phyloP scores from a whole-genome alignment of 2,888 invertebrate genomes.

The Ichneumoninae sp. region DNA sequence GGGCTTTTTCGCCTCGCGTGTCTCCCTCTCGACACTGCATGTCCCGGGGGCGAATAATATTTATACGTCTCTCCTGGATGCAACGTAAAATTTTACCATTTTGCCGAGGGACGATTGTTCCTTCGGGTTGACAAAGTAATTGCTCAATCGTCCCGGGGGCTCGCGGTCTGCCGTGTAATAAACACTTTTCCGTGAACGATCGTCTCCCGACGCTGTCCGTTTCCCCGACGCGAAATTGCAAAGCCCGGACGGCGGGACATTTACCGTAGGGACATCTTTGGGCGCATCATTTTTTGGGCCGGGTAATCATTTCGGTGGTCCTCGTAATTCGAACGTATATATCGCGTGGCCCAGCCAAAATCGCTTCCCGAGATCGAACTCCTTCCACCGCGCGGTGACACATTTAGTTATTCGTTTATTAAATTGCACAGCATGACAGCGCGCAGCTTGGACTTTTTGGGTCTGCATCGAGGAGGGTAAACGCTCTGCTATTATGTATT shows the following conservation, averaged over 20 bases:
- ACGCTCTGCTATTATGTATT: not conserved
- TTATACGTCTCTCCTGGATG: slow-evolving; percentile 14
- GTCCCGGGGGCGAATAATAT: slow-evolving; percentile 39
- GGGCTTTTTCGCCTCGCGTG: slow-evolving; percentile 51
- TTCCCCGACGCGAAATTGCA: slow-evolving; percentile 33
- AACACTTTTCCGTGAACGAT: slow-evolving; percentile 46
- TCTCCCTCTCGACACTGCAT: slow-evolving; percentile 27
- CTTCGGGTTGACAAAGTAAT: slow-evolving; percentile 67
- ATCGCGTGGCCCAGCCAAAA: not conserved
- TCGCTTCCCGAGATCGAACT: not conserved
- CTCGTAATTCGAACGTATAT: slow-evolving; percentile 15
- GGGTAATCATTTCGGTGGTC: not conserved
- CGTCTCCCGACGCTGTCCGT: slow-evolving; percentile 23
- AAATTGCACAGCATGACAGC: not conserved
- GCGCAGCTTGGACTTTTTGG: not conserved
- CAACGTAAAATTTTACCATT: slow-evolving; percentile 46
- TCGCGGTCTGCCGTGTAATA: slow-evolving; percentile 47
- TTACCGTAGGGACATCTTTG: not conserved
- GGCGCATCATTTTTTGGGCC: not conserved
- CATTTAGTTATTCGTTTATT: slow-evolving; percentile 8
- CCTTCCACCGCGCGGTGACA: not conserved
- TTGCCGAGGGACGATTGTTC: slow-evolving; percentile 57
- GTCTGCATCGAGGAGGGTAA: not conserved
- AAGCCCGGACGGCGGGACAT: slow-evolving; percentile 20
- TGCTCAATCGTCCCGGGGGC: slow-evolving; percentile 58